Conservation (phyloP, 2,113 vertebrate species). For the Austrofundulus limnaeus region DNA sequence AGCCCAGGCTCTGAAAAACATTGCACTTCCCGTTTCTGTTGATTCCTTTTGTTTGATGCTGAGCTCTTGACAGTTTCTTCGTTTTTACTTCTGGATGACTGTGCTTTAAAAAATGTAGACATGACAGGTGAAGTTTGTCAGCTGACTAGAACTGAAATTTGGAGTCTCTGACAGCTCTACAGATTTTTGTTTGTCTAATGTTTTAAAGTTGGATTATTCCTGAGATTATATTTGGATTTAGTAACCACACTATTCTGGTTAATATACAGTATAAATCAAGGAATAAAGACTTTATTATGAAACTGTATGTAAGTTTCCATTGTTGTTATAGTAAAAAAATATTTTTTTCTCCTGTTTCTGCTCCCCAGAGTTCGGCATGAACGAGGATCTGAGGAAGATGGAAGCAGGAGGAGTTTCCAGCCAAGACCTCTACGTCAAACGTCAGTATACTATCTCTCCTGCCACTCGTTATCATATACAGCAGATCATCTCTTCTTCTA, state of each 20-base stretch:
- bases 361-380: slow-evolving; percentile 91
- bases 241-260: neutral
- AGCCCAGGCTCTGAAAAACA: too few species aligned
- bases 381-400: slow-evolving; percentile 88
- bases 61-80: too few species aligned
- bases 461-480: neutral
- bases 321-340: too few species aligned
- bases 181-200: slow-evolving; percentile 1
- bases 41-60: too few species aligned
- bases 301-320: neutral
- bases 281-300: neutral
- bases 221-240: neutral
- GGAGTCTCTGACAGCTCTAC: neutral
- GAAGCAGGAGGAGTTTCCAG: slow-evolving; percentile 90
- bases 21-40: too few species aligned
- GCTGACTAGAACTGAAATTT: neutral
- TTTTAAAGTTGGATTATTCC: neutral
- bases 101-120: neutral
- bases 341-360: slow-evolving; percentile 7
- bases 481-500: neutral
- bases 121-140: neutral
- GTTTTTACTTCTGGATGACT: too few species aligned
- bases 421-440: slow-evolving; percentile 93
- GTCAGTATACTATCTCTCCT: slow-evolving; percentile 78
- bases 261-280: too few species aligned